These are phyloP conservation scores for Peromyscus attwateri DNA, from an alignment of 2,797 vertebrate species.

Conservation along the genomic window DNA sequence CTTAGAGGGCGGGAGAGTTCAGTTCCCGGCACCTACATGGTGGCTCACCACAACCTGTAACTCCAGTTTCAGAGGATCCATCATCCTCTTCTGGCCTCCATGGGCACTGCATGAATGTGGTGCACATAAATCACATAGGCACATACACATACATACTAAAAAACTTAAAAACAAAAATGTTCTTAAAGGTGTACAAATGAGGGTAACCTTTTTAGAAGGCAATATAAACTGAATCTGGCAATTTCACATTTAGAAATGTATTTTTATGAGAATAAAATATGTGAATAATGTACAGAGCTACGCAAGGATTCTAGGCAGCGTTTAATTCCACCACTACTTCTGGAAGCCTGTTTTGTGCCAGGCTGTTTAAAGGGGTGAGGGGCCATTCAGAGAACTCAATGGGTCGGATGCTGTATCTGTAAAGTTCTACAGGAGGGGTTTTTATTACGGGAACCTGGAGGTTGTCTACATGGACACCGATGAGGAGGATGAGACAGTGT, in stretches of 20 bases:
- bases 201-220: not conserved
- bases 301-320: not conserved
- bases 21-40: not conserved
- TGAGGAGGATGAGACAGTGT: not conserved
- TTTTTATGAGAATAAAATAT: conserved; percentile 1
- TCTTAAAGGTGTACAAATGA: not conserved
- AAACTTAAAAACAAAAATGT: not conserved
- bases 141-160: not conserved
- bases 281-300: not conserved
- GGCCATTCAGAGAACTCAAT: not conserved
- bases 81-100: not conserved
- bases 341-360: not conserved
- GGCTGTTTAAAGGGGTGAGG: not conserved
- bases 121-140: not conserved
- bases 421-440: conserved; percentile 8
- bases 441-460: conserved; percentile 13
- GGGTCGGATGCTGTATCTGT: not conserved
- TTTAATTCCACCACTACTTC: not conserved
- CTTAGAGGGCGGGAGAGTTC: not conserved
- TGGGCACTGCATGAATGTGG: not conserved
- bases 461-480: not conserved
- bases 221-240: not conserved
- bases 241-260: conserved; percentile 61
- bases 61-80: not conserved
- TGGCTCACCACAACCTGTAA: not conserved